Evolutionary conservation across 2,888 invertebrate genomes (phyloP).

Genomic region (Zygogramma bicolorata): DNA sequence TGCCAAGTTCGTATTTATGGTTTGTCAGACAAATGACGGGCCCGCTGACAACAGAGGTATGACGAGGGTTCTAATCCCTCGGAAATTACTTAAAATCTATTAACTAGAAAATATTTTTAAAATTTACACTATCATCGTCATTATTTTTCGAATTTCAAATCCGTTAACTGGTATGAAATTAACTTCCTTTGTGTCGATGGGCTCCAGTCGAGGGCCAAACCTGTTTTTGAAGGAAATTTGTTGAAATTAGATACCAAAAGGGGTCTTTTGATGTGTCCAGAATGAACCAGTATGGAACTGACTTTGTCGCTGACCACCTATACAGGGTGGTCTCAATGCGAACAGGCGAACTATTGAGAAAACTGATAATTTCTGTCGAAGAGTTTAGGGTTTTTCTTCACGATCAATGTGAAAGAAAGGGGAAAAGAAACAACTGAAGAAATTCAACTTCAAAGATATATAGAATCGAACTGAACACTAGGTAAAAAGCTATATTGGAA

Average conservation of each 20-base stretch:
- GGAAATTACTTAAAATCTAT: slow-evolving; percentile 29
- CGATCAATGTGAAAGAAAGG: no score
- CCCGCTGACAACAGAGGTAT: slow-evolving; percentile 25
- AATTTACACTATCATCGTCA: slow-evolving; percentile 31
- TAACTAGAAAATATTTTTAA: slow-evolving; percentile 26
- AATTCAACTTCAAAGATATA: no score
- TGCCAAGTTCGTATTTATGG: slow-evolving; percentile 30
- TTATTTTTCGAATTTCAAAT: slow-evolving; percentile 18
- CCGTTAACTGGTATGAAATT: slow-evolving; percentile 42
- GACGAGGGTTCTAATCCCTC: slow-evolving; percentile 40
- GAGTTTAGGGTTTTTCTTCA: no score
- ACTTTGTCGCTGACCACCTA: background rate
- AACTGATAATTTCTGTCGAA: no score
- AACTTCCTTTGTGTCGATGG: slow-evolving; percentile 34
- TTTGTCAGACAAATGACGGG: slow-evolving; percentile 30
- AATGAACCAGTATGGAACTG: slow-evolving; percentile 7
- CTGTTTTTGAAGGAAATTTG: slow-evolving; percentile 39
- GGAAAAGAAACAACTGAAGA: no score
- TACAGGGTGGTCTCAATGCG: slow-evolving; percentile 18
- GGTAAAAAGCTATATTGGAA: no score
- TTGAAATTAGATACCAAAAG: slow-evolving; percentile 38
- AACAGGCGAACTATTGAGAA: no score
- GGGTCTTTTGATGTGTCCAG: slow-evolving; percentile 22
- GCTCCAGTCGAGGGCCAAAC: slow-evolving; percentile 32
- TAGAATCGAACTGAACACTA: no score